Conservation (phyloP, 2,888 invertebrate genomes). For the Hedychridium roseum region DNA sequence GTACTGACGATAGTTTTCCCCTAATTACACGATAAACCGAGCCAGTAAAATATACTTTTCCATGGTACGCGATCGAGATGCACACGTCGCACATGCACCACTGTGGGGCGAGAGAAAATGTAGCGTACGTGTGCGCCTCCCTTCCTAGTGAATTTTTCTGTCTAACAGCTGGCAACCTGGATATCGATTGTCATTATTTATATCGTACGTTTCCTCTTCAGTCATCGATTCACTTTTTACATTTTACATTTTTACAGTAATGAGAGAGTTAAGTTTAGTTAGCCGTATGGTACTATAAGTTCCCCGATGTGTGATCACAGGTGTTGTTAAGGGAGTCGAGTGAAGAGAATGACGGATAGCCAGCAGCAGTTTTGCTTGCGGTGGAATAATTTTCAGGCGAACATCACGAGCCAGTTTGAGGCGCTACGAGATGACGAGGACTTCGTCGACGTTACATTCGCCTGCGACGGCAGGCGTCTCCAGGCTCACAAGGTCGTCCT, state of each 20-base stretch:
- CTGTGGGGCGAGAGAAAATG: slow-evolving; percentile 6
- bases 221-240: slow-evolving; percentile 65
- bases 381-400: slow-evolving; percentile 90
- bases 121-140: slow-evolving; percentile 10
- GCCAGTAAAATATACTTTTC: too few relatives aligned
- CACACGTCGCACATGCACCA: slow-evolving; percentile 7
- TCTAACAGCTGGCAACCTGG: slow-evolving; percentile 43
- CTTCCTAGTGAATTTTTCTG: slow-evolving; percentile 47
- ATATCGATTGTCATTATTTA: slow-evolving; percentile 65
- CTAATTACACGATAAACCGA: too few relatives aligned
- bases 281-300: slow-evolving; percentile 51
- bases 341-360: slow-evolving; percentile 63
- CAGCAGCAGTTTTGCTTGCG: slow-evolving; percentile 89
- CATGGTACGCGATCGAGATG: too few relatives aligned
- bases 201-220: slow-evolving; percentile 64
- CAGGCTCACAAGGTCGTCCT: slow-evolving; percentile 87
- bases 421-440: slow-evolving; percentile 85
- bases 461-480: slow-evolving; percentile 83
- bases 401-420: slow-evolving; percentile 87
- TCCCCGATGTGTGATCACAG: slow-evolving; percentile 50
- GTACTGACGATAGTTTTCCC: too few relatives aligned
- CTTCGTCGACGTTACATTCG: slow-evolving; percentile 88
- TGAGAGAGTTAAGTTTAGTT: slow-evolving; percentile 55
- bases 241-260: slow-evolving; percentile 61
- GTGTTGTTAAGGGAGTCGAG: slow-evolving; percentile 50